Evolutionary conservation across 2,797 vertebrate genomes (phyloP).

Genomic region (Hoplostethus mediterraneus): DNA sequence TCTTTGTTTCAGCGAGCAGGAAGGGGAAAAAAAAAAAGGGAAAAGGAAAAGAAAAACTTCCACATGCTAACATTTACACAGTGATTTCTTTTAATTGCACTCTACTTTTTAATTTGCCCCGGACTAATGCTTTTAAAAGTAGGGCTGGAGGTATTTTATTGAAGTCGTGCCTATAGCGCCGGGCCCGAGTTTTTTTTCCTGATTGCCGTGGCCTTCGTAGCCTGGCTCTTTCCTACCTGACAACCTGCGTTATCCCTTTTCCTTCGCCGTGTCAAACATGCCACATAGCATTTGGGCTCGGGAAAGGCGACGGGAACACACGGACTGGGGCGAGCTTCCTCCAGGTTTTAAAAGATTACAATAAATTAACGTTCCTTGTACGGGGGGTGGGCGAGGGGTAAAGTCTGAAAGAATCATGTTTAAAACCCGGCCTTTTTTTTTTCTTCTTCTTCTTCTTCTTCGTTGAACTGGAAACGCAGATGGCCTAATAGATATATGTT

Average conservation of each 20-base stretch:
- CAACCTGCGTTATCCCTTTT: slow-evolving; percentile 78
- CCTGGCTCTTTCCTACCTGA: slow-evolving; percentile 81
- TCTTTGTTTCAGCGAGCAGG: slow-evolving; percentile 83
- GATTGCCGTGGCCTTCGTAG: slow-evolving; percentile 76
- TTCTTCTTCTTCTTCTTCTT: no score
- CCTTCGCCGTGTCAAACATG: slow-evolving; percentile 80
- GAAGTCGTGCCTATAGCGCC: slow-evolving; percentile 82
- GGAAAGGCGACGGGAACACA: slow-evolving; percentile 47
- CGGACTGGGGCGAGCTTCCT: slow-evolving; percentile 67
- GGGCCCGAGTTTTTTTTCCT: slow-evolving; percentile 72
- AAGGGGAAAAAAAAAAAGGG: slow-evolving; percentile 38
- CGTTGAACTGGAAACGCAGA: slow-evolving; percentile 60
- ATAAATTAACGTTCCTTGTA: slow-evolving; percentile 63
- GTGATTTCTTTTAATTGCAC: slow-evolving; percentile 91
- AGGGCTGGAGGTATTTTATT: slow-evolving; percentile 86
- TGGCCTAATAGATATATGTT: slow-evolving; percentile 66
- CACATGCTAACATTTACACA: slow-evolving; percentile 93
- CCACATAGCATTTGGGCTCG: slow-evolving; percentile 72
- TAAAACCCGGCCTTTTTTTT: slow-evolving; percentile 27
- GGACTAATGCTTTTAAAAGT: slow-evolving; percentile 89
- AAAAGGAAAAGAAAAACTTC: slow-evolving; percentile 83
- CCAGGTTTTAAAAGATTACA: slow-evolving; percentile 73
- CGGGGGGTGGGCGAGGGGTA: slow-evolving; percentile 36
- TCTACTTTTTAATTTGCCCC: slow-evolving; percentile 89
- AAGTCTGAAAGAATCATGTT: slow-evolving; percentile 67